Conservation (phyloP, 2,888 invertebrate genomes). For the Tiliacea aurago region DNA sequence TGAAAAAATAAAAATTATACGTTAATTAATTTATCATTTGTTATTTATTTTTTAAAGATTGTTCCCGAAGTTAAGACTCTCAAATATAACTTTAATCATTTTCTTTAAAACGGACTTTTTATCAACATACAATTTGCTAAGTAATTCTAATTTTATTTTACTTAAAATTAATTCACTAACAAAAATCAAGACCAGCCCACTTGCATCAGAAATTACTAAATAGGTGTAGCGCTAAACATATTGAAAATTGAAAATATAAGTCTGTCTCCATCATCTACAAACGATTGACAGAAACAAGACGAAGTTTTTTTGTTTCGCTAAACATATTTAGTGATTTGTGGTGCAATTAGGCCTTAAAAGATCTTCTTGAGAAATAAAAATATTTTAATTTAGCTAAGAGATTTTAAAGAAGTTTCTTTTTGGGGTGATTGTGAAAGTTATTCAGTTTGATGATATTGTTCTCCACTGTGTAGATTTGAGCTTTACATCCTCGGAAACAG, state of each 20-base stretch:
- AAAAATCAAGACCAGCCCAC: background rate
- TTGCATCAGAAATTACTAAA: background rate
- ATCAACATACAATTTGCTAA: constrained; percentile 11
- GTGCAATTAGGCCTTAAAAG: background rate
- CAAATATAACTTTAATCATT: background rate
- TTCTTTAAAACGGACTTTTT: background rate
- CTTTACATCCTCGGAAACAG: constrained; percentile 68
- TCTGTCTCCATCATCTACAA: background rate
- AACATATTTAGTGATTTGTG: background rate
- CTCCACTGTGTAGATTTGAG: constrained; percentile 65
- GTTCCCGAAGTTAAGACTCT: constrained; percentile 31
- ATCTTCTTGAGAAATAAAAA: background rate
- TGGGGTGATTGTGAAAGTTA: constrained; percentile 65
- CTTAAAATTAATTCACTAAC: background rate
- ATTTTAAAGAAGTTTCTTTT: constrained; percentile 33
- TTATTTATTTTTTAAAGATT: constrained; percentile 6
- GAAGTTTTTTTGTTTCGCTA: too few species aligned
- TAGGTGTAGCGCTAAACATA: background rate
- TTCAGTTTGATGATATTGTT: constrained; percentile 60
- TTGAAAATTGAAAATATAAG: too few species aligned
- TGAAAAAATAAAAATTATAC: background rate
- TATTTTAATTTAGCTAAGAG: constrained; percentile 11
- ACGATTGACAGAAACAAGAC: background rate
- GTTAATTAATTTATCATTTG: background rate
- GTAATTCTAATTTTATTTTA: background rate